A percentile compares a stretch with the other conserved stretches of the same genome.
These are phyloP conservation scores for Trichoplusia ni DNA, from an alignment of 1,140 invertebrate genomes.

Conservation along the genomic window DNA sequence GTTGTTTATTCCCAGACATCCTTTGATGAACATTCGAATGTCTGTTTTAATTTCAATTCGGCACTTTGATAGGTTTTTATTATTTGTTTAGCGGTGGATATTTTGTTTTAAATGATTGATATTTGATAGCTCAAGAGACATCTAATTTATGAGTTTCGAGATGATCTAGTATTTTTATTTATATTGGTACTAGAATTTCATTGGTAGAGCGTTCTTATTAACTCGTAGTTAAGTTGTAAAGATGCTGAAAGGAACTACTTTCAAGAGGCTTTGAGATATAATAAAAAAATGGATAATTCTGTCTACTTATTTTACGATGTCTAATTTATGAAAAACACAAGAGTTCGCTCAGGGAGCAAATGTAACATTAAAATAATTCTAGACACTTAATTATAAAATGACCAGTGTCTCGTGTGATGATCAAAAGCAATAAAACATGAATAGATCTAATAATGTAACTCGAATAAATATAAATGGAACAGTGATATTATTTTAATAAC, in stretches of 20 bases:
- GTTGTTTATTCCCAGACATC: constrained; percentile 56
- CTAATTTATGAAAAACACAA: too few relatives aligned
- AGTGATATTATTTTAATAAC: constrained; percentile 46
- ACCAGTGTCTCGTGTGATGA: too few relatives aligned
- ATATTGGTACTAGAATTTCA: too few relatives aligned
- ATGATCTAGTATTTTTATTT: too few relatives aligned
- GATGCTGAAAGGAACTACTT: too few relatives aligned
- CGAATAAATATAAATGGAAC: constrained; percentile 23
- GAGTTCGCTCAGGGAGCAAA: too few relatives aligned
- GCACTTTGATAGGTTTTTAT: constrained; percentile 45
- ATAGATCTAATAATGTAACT: not conserved
- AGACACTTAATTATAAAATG: too few relatives aligned
- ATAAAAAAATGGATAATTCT: too few relatives aligned
- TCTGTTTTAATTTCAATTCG: constrained; percentile 52
- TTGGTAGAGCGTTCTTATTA: too few relatives aligned
- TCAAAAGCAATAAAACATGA: not conserved
- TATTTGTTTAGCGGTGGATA: constrained; percentile 30
- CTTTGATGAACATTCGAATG: constrained; percentile 61
- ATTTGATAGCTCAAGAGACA: not conserved
- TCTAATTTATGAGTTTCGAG: not conserved
- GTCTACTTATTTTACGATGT: too few relatives aligned
- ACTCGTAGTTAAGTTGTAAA: too few relatives aligned
- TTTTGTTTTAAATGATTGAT: not conserved
- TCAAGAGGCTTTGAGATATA: too few relatives aligned
- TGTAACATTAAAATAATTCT: not conserved